phyloP scores from a whole-genome alignment of 1,140 invertebrate genomes.

The Zophobas morio region DNA sequence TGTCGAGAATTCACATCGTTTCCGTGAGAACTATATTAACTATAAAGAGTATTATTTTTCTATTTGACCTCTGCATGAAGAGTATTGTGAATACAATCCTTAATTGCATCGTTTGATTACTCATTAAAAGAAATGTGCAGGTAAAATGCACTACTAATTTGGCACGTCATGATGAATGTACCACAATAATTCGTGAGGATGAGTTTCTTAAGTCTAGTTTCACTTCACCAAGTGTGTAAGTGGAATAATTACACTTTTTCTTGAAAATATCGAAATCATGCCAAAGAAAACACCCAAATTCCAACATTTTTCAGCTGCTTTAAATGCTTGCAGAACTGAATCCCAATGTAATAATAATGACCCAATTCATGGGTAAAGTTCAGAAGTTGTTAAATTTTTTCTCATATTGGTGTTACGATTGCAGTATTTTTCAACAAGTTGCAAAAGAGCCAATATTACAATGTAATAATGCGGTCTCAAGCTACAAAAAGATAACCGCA shows the following conservation, averaged over 20 bases:
- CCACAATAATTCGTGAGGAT: conserved; percentile 11
- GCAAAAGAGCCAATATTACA: conserved; percentile 40
- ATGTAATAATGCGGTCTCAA: conserved; percentile 42
- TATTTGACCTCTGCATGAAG: not conserved
- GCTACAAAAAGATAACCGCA: conserved; percentile 42
- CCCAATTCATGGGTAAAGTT: not conserved
- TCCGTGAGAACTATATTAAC: not conserved
- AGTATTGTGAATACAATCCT: not conserved
- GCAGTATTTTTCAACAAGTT: conserved; percentile 32
- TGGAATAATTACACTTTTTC: conserved; percentile 30
- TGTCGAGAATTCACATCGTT: not conserved
- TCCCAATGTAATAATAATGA: not conserved
- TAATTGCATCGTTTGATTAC: not conserved
- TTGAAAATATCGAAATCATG: conserved; percentile 8
- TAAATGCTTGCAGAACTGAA: not conserved
- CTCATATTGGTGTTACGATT: conserved; percentile 35
- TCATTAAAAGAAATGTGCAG: not conserved
- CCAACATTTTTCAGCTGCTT: conserved; percentile 11
- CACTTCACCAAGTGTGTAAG: conserved; percentile 27
- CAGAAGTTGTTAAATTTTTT: conserved; percentile 8
- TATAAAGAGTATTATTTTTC: not conserved
- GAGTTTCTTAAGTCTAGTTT: not conserved
- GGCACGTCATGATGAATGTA: not conserved
- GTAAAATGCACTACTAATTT: conserved; percentile 10
- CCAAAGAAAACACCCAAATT: conserved; percentile 16